Base-by-base conservation (phyloP, 2,113 vertebrate genomes). In the Mohoua ochrocephala region DNA sequence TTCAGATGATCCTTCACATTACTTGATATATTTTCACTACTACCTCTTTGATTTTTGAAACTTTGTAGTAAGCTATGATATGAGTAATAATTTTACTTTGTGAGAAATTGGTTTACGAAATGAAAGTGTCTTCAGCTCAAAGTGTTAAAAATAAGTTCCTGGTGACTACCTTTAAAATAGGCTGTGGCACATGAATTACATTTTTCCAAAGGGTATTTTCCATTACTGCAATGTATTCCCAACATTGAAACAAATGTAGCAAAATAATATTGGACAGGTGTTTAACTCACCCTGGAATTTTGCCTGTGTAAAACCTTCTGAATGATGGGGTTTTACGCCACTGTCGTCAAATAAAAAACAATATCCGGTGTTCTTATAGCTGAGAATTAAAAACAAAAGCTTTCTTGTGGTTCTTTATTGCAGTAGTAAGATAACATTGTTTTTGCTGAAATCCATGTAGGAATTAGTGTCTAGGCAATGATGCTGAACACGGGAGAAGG, bases 251-350 rank as follows among this genome's bases (percentile, higher is more conserved):
- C 26, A 93, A 68, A 77, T 21, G 3, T 31, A 80, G 26, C 37
- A 70, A 65, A 65, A 57, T 45, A 18, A 50, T 77, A 60, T 77
- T 65, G 39, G 44, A 44, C 8, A 70, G 44, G 11, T 64, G 30
- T 20, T 73, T 76, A 71, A 85, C 7, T 68, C 11, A 4, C 14
- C 1, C 7, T 69, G 33, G 61, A 71, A 35, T 68, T 54, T 28
- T 83, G 5, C 23, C 0, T 2, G 1, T 35, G 21, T 65, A 44
- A 17, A 73, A 4, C n/a, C 17, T 37, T 69, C 9, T 69, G 18
- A 61, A 60, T 82, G 60, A 7, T 1, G 1, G 1, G 1, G 2
- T 68, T 92, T 73, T 65, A 64, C 1, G 2, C 11, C 3, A 11
- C 20, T 67, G 3, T 60, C n/a, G 19, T 69, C 17, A 61, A 80